Base-by-base conservation (phyloP, 2,113 vertebrate genomes). In the Etia nguti region DNA sequence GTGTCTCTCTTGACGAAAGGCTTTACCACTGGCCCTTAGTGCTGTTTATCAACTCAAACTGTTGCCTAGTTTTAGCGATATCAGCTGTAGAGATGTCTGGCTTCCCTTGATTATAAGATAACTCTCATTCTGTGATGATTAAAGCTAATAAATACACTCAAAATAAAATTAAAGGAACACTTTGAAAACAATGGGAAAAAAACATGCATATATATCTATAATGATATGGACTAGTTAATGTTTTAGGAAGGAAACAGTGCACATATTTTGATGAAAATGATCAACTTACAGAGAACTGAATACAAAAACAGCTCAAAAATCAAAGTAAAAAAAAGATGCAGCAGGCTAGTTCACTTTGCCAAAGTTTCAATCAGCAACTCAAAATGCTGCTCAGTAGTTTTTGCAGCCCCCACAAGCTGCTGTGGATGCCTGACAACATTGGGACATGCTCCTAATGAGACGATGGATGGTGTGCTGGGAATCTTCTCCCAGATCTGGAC, bases 1-100 rank as follows among this genome's bases (percentile, higher is more conserved):
- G 6, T 26, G n/a, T 43, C 38, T 16, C 38, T 43, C 38, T 43
- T 46, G 38, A 41, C 36, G 9, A 26, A 24, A 16, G 22, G 65
- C 5, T 10, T 1, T 73, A 26, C 4, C 15, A 0, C 24, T 29
- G 0, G 0, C 0, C 18, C 41, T 10, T 46, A 31, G 70, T 20
- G 70, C 43, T 4, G 10, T 50, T 75, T 0, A 31, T 29, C 10
- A 10, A 20, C 70, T 4, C 43, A 75, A 29, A 75, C 15, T 0
- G 6, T 26, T 31, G 24, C 43, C 24, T 50, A 20, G 43, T 31
- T 50, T 20, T 20, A 1, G 16, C 48, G 41, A 48, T 0, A 7
- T 75, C 43, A 4, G 43, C 24, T 11, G 43, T 20, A 50, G 6
- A 29, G 10, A 50, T 50, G 24, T 75, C 16, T 31, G 70, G 9